Evolutionary conservation across 2,797 vertebrate species (phyloP), one percentile per base, ranked within the genome.

Genomic region (Rhyacichthys aspro): DNA sequence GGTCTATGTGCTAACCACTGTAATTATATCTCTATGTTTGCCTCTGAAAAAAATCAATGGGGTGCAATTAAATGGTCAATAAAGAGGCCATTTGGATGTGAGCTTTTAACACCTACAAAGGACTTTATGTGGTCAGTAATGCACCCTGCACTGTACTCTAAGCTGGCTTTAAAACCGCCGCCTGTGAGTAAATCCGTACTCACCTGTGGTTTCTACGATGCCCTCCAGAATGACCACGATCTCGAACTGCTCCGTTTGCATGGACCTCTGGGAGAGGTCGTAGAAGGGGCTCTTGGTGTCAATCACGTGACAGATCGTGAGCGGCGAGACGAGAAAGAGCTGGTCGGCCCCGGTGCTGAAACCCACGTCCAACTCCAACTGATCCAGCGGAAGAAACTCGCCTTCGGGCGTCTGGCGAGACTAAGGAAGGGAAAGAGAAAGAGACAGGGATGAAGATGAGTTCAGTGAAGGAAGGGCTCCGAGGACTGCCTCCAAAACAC

Each of bases 271-370:
- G 14, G 96, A 98, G 52, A 99, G 94, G 72, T 98, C 96, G 67
- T 99, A 98, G 92, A 99, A 98, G 75, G 97, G 97, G 91, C 97
- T 99, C 91, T 98, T 98, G 90, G 95, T 89, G 84, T 99, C 97
- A 32, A 99, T 99, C 90, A 98, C 95, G 67, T 99, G 97, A 92
- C 97, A 98, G 92, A 99, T 99, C 33, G 97, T 99, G 81, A 98
- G 97, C 0, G 97, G 97, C 23, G 97, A 99, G 85, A 99, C 97
- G 67, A 99, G 96, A 88, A 98, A 99, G 63, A 99, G 97, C 92
- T 99, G 97, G 88, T 99, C 97, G 0, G 97, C 97, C 32, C 97
- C 97, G 0, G 97, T 99, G 81, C 95, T 98, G 93, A 99, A 99
- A 61, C 97, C 97, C 78, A 99, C 97, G 56, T 99, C 97, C 93